A percentile compares a stretch with the other conserved stretches of the same genome.
Conservation (phyloP, 2,113 vertebrate species). For the Axis porcinus region DNA sequence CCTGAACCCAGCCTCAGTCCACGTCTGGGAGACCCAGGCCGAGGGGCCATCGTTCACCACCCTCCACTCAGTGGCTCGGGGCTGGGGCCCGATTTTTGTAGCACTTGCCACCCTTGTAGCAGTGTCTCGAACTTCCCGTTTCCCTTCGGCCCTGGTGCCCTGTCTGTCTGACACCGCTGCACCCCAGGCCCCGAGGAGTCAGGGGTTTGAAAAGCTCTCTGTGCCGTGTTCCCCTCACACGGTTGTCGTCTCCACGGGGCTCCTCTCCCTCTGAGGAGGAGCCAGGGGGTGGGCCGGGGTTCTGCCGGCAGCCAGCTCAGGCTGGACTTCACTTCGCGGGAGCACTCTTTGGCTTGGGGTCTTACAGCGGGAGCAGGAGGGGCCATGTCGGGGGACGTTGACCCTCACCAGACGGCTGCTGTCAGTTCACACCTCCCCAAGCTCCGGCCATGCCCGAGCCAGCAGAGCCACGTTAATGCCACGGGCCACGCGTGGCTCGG, state of each 20-base stretch:
- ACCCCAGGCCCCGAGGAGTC: not conserved
- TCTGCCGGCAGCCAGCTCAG: not conserved
- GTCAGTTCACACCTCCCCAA: not conserved
- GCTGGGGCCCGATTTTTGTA: not conserved
- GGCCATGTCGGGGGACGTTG: not conserved
- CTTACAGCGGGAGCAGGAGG: not conserved
- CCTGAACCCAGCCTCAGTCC: not conserved
- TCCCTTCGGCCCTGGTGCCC: accelerated
- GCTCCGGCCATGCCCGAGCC: not conserved
- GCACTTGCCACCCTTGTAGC: accelerated
- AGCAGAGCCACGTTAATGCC: accelerated
- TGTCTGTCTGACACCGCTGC: not conserved
- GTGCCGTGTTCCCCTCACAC: accelerated
- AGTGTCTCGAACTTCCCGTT: accelerated
- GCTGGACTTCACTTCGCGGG: not conserved
- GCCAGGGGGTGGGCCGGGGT: not conserved
- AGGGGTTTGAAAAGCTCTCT: not conserved
- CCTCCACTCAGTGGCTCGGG: not conserved
- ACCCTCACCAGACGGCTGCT: no score
- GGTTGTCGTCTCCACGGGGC: not conserved
- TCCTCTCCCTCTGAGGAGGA: not conserved
- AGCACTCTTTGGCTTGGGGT: not conserved
- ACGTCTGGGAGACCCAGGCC: not conserved
- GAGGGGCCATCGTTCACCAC: not conserved
- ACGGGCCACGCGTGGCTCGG: accelerated